phyloP scores from a whole-genome alignment of 2,797 vertebrate genomes.

The Rachycentron canadum region DNA sequence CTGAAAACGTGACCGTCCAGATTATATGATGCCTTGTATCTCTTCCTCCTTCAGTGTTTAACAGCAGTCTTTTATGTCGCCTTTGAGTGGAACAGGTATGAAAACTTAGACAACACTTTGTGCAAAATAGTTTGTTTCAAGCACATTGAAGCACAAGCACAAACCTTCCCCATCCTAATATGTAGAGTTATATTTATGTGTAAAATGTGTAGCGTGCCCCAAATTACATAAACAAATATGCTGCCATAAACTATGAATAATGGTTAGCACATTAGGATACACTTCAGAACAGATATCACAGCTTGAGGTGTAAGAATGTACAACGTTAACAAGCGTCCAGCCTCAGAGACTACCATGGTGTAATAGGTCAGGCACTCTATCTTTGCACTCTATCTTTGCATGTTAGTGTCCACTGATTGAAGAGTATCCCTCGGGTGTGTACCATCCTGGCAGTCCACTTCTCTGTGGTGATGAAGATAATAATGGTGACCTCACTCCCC shows the following conservation, averaged over 20 bases:
- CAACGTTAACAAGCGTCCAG: not conserved
- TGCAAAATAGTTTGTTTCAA: too few species aligned
- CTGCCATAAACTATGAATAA: too few species aligned
- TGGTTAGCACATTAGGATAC: not conserved
- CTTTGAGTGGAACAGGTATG: too few species aligned
- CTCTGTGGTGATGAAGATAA: conserved; percentile 35
- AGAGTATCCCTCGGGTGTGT: conserved; percentile 1
- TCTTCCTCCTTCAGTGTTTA: too few species aligned
- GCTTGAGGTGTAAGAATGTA: not conserved
- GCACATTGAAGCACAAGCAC: too few species aligned
- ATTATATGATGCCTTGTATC: too few species aligned
- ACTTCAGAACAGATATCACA: not conserved
- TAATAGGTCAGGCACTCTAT: not conserved
- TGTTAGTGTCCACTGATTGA: conserved; percentile 30
- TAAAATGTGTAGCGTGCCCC: not conserved
- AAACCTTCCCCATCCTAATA: too few species aligned
- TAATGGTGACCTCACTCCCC: conserved; percentile 15
- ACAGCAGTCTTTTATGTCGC: too few species aligned
- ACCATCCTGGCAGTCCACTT: conserved; percentile 15
- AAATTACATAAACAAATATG: not conserved
- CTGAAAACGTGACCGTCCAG: too few species aligned
- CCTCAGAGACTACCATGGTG: not conserved
- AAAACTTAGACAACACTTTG: too few species aligned
- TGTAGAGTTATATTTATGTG: not conserved
- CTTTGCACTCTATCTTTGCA: not conserved